Evolutionary conservation across 2,888 invertebrate genomes (phyloP).

Genomic region (Megalurothrips usitatus): DNA sequence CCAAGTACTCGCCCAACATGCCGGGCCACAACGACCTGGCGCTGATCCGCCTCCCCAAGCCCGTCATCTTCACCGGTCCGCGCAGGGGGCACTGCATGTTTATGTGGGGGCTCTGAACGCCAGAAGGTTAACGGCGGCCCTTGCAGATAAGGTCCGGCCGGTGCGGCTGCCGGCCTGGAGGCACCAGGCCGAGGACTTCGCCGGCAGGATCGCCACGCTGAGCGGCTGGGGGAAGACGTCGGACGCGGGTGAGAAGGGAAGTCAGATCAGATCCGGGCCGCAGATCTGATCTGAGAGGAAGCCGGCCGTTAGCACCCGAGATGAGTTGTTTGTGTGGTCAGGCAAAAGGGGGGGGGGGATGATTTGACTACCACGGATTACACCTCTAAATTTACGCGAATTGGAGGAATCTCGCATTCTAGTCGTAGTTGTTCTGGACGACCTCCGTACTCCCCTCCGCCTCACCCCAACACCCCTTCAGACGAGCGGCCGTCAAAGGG

Average conservation of each 20-base stretch:
- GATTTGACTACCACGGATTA: too few relatives aligned
- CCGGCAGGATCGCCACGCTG: neutral
- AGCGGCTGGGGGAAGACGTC: constrained; percentile 15
- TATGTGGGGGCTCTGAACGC: neutral
- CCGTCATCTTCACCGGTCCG: neutral
- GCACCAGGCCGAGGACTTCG: constrained; percentile 5
- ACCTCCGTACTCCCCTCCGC: too few relatives aligned
- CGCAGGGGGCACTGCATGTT: neutral
- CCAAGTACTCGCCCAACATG: neutral
- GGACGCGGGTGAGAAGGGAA: neutral
- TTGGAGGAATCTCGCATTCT: too few relatives aligned
- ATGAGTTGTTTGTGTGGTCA: too few relatives aligned
- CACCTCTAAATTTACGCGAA: too few relatives aligned
- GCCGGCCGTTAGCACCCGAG: too few relatives aligned
- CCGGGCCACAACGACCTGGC: constrained; percentile 2
- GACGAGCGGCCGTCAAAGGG: neutral
- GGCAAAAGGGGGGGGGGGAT: too few relatives aligned
- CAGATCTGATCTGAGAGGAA: too few relatives aligned
- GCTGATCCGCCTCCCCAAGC: neutral
- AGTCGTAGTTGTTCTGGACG: too few relatives aligned
- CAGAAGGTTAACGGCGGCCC: too few relatives aligned
- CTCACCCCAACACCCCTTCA: neutral
- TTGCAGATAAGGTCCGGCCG: neutral
- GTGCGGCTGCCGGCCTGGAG: neutral
- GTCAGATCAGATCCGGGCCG: too few relatives aligned